Base-by-base conservation (phyloP, 2,888 invertebrate species). In the Pyrrhosoma nymphula region DNA sequence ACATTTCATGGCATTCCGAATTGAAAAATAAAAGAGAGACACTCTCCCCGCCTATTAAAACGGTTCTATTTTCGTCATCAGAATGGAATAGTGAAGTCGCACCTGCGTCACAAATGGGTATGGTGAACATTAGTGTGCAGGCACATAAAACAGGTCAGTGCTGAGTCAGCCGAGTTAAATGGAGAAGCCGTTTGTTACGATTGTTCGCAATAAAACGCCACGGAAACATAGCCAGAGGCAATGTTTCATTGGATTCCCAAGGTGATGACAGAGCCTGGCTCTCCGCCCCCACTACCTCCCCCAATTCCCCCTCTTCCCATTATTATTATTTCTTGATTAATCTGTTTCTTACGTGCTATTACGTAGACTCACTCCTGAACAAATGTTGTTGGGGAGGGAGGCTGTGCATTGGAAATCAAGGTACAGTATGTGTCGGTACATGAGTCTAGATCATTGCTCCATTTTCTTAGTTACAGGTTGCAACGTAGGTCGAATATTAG, bases 331-430 rank as follows among this genome's bases (percentile, higher is more conserved):
- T 89, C n/a, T 89, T 89, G 20, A n/a, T n/a, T 55, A 55, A 89
- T 89, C 89, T 55, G n/a, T 56, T 55, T 1, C n/a, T 89, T 89
- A 55, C 89, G 47, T 89, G 89, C 89, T 23, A 56, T 89, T 89
- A 56, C 89, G 89, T 23, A n/a, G 39, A 10, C 23, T 56, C n/a
- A 23, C 0, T 56, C 14, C 55, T 39, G 20, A 35, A 26, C 6
- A 63, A 35, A 35, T 91, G 39, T 35, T 12, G 26, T 35, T 12
- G 26, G 23, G 0, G 91, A 2, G 12, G 8, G 23, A 20, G 90
- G n/a, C n/a, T 16, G 20, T 14, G 12, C 18, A 60, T 20, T 8
- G 60, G 6, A 12, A 60, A 16, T 60, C 60, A 20, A 16, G 60
- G 60, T 20, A 10, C 12, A 12, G 60, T 60, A 20, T 14, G 20